Evolutionary conservation across 1,140 invertebrate species (phyloP).

Genomic region (Bemisia tabaci): DNA sequence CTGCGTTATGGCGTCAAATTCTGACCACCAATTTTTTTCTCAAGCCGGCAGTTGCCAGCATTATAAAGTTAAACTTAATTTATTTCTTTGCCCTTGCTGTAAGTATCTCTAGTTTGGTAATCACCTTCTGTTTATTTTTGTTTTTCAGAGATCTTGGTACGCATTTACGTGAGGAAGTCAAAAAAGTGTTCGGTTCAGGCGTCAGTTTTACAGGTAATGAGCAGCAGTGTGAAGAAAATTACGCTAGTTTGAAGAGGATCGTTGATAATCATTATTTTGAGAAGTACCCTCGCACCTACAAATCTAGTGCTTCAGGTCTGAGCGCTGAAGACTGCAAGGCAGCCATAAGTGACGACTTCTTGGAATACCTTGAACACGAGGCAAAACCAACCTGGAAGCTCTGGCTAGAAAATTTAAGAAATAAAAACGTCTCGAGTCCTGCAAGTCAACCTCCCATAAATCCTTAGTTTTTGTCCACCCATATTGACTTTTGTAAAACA

Average conservation of each 20-base stretch:
- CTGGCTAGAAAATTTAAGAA: neutral
- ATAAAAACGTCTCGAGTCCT: neutral
- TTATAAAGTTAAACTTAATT: too few species aligned
- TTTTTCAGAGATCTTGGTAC: slow-evolving; percentile 58
- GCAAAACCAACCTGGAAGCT: neutral
- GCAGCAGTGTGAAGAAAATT: slow-evolving; percentile 47
- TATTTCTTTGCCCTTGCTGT: too few species aligned
- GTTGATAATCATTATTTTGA: slow-evolving; percentile 52
- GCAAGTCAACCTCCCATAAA: too few species aligned
- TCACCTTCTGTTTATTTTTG: too few species aligned
- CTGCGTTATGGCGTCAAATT: too few species aligned
- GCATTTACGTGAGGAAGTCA: slow-evolving; percentile 53
- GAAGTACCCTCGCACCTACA: slow-evolving; percentile 40
- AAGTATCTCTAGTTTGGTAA: too few species aligned
- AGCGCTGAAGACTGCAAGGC: slow-evolving; percentile 51
- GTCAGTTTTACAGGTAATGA: slow-evolving; percentile 36
- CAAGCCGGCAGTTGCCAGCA: too few species aligned
- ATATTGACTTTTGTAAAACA: too few species aligned
- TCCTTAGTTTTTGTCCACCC: too few species aligned
- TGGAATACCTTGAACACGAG: slow-evolving; percentile 33
- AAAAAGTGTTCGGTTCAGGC: slow-evolving; percentile 44
- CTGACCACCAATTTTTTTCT: too few species aligned
- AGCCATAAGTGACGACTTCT: slow-evolving; percentile 49
- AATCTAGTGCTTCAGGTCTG: slow-evolving; percentile 51
- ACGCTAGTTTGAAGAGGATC: slow-evolving; percentile 49